Evolutionary conservation across 2,797 vertebrate genomes (phyloP).

Genomic region (Epinephelus awoara): DNA sequence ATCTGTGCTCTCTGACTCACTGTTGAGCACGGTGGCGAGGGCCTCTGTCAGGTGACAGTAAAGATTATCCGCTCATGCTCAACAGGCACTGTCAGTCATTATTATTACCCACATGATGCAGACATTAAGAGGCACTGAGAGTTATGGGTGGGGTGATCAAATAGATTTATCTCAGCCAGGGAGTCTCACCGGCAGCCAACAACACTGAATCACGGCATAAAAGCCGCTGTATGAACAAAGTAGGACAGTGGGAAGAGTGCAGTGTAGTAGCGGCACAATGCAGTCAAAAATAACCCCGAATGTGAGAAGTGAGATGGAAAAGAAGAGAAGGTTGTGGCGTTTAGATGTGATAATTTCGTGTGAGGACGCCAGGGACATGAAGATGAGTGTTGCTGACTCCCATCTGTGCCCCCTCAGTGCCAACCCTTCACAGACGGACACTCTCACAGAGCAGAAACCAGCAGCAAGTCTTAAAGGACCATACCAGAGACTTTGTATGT

Average conservation of each 20-base stretch:
- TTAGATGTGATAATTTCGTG: constrained; percentile 76
- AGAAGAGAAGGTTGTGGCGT: constrained; percentile 52
- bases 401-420: constrained; percentile 76
- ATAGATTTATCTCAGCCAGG: constrained; percentile 52
- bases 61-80: constrained; percentile 60
- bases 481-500: not conserved
- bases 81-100: constrained; percentile 59
- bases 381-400: constrained; percentile 74
- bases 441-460: constrained; percentile 51
- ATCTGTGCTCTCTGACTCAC: constrained; percentile 59
- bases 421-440: constrained; percentile 59
- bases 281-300: constrained; percentile 54
- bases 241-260: constrained; percentile 29
- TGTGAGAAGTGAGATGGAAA: constrained; percentile 64
- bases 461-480: constrained; percentile 43
- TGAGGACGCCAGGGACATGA: constrained; percentile 67
- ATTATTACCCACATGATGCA: constrained; percentile 47
- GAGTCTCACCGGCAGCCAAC: constrained; percentile 19
- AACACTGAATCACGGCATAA: constrained; percentile 39
- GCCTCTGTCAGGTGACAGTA: constrained; percentile 60
- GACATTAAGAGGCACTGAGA: constrained; percentile 49
- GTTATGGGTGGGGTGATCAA: constrained; percentile 42
- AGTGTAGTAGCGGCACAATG: constrained; percentile 38
- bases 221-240: constrained; percentile 48
- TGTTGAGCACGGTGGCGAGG: constrained; percentile 23